Evolutionary conservation across 2,113 vertebrate species (phyloP).

Genomic region (Guaruba guarouba): DNA sequence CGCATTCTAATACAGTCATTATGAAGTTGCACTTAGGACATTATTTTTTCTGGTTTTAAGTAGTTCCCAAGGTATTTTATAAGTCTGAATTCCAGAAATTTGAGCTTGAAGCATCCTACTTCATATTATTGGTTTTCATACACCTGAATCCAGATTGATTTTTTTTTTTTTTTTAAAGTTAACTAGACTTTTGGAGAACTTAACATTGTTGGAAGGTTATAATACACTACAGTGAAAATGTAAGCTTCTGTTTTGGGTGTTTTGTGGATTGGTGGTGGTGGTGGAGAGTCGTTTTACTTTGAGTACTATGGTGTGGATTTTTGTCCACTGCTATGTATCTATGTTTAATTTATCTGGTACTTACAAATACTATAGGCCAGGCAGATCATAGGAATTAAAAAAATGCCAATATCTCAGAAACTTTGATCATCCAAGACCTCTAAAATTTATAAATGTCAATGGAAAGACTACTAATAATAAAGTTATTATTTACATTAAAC

Average conservation of each 20-base stretch:
- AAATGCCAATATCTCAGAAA: background rate
- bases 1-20: background rate
- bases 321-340: background rate
- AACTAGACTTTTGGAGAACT: background rate
- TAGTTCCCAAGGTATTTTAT: background rate
- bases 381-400: background rate
- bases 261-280: background rate
- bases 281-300: background rate
- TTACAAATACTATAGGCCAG: background rate
- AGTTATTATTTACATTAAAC: background rate
- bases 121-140: accelerated
- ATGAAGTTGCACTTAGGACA: background rate
- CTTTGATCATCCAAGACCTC: background rate
- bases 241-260: background rate
- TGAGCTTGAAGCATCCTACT: background rate
- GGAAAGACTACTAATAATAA: background rate
- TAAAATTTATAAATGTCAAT: background rate
- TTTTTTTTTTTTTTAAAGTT: background rate
- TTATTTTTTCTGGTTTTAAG: background rate
- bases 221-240: background rate
- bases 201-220: accelerated
- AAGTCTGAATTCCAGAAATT: background rate
- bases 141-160: background rate
- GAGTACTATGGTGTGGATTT: background rate
- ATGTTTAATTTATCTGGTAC: background rate